These are phyloP conservation scores for Empidonax traillii DNA, from an alignment of 2,113 vertebrate genomes.

Conservation along the genomic window DNA sequence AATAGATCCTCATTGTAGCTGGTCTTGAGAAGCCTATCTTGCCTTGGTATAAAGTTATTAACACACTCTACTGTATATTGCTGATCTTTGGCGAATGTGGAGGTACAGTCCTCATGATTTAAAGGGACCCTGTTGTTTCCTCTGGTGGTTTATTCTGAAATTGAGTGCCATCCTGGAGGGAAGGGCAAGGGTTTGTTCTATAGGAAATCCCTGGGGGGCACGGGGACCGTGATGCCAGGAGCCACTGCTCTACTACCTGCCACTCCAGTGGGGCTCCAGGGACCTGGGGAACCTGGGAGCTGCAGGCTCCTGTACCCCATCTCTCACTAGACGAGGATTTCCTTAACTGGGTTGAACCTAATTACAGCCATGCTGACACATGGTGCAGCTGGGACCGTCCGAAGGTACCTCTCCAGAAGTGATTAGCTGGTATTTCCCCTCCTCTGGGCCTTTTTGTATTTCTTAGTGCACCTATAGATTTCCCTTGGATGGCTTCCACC, in stretches of 20 bases:
- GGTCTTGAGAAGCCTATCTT: neutral
- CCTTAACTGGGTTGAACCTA: neutral
- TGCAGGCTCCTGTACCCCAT: accelerated
- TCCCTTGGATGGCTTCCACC: neutral
- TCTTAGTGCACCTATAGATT: neutral
- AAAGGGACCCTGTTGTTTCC: neutral
- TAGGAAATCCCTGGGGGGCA: neutral
- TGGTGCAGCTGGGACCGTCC: neutral
- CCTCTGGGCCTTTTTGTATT: neutral
- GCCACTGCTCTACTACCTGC: neutral
- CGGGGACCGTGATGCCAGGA: neutral
- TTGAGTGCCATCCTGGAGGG: neutral
- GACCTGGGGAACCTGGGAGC: neutral
- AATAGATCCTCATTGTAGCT: neutral
- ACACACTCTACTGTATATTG: neutral
- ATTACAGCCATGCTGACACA: neutral
- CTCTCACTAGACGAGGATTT: neutral
- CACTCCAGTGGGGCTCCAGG: accelerated
- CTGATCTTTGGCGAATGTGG: neutral
- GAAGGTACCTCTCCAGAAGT: neutral
- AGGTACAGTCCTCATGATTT: neutral
- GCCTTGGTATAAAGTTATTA: neutral
- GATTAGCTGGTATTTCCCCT: neutral
- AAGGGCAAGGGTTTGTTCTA: neutral
- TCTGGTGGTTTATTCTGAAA: neutral